Conservation (phyloP, 2,113 vertebrate species). For the Oxyura jamaicensis region DNA sequence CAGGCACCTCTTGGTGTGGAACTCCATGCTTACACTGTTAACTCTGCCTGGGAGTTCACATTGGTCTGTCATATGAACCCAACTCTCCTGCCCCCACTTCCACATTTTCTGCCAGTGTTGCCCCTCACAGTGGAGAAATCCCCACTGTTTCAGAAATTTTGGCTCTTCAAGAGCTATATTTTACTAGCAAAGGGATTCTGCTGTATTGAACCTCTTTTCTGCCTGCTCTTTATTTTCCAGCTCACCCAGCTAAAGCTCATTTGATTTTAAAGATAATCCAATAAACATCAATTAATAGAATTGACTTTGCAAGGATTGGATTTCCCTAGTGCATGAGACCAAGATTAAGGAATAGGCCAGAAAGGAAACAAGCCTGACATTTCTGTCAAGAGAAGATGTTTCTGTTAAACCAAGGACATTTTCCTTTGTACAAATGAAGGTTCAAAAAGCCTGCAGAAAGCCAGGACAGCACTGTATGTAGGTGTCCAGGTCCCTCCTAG, state of each 20-base stretch:
- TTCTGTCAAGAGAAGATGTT: not conserved
- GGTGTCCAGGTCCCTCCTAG: not conserved
- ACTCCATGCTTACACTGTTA: not conserved
- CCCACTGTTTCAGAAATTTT: not conserved
- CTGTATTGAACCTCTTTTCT: not conserved
- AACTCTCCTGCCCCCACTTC: not conserved
- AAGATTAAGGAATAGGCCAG: not conserved
- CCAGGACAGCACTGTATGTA: not conserved
- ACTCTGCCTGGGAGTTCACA: not conserved
- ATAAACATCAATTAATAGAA: constrained; percentile 31
- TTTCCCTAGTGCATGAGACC: not conserved
- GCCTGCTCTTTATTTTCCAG: not conserved
- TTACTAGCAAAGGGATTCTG: not conserved
- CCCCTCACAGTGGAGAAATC: not conserved
- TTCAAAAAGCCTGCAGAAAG: not conserved
- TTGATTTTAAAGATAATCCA: constrained; percentile 33
- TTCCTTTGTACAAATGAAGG: not conserved
- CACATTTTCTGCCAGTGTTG: not conserved
- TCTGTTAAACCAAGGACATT: not conserved
- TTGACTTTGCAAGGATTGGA: not conserved
- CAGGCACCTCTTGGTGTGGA: not conserved
- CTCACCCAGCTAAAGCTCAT: not conserved
- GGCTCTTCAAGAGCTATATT: not conserved
- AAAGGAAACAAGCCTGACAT: not conserved
- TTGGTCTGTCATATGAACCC: not conserved